These are phyloP conservation scores for Oryctes rhinoceros DNA, from an alignment of 1,140 invertebrate genomes.

Conservation along the genomic window DNA sequence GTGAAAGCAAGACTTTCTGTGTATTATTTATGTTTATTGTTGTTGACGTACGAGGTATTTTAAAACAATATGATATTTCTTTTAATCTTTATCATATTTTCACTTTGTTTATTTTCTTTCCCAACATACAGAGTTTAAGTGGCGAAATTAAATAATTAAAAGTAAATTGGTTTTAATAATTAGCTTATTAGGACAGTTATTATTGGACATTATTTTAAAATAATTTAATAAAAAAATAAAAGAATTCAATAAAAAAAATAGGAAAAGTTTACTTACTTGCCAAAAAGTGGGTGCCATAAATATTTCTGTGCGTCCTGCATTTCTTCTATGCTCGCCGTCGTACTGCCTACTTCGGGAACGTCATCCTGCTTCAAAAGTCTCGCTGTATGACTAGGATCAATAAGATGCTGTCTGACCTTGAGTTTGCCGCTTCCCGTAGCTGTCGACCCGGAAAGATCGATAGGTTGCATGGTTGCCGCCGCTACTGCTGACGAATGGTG, in stretches of 20 bases:
- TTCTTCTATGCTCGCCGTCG: conserved; percentile 62
- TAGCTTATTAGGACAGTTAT: too few species aligned
- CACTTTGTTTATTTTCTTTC: too few species aligned
- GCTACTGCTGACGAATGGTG: neutral
- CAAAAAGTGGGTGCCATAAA: conserved; percentile 75
- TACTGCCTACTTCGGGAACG: conserved; percentile 67
- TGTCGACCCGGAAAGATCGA: conserved; percentile 55
- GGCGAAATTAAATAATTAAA: neutral
- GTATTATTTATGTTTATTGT: too few species aligned
- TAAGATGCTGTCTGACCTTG: conserved; percentile 61
- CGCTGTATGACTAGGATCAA: conserved; percentile 56
- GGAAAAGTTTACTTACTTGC: conserved; percentile 66
- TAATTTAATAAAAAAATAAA: neutral
- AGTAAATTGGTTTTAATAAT: neutral
- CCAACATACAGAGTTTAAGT: too few species aligned
- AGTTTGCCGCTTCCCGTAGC: conserved; percentile 55
- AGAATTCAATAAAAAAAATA: neutral
- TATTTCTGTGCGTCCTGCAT: conserved; percentile 65
- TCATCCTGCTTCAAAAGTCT: conserved; percentile 61
- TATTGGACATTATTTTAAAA: neutral
- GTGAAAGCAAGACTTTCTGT: too few species aligned
- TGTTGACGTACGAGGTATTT: too few species aligned
- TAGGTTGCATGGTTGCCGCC: conserved; percentile 47
- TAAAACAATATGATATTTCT: too few species aligned
- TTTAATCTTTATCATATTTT: too few species aligned